Base-by-base conservation (phyloP, 2,888 invertebrate genomes). In the Thereva unica region DNA sequence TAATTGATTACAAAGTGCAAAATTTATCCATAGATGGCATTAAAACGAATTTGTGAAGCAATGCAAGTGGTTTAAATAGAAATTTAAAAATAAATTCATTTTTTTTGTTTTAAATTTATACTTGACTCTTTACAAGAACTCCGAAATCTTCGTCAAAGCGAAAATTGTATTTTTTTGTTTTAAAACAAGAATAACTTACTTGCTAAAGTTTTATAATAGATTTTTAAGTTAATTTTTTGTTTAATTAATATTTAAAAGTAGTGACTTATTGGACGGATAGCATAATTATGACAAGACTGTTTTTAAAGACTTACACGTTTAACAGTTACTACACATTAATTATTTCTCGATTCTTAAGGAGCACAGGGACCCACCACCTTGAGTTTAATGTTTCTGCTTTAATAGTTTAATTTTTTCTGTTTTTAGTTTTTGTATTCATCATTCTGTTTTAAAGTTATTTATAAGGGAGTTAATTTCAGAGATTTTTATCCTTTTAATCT, bases 201-300 rank as follows among this genome's bases (percentile, higher is more conserved):
- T 23, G 2, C 23, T 23, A 23, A 23, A 23, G 23, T 23, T 23
- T 23, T 23, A 23, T 23, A 23, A 23, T 23, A 23, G 2, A 23
- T 23, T 23, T n/a, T 23, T 49, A 45, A 38, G 54, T 64, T 70
- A 68, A 69, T 61, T 66, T 49, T 56, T 68, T 69, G 67, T 70
- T 66, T 55, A 66, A 64, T 66, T 67, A 69, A 63, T 55, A 70
- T 67, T 69, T 71, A 72, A 70, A 70, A 42, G 47, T 69, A 69
- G 61, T 69, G 67, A 69, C 67, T 67, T 65, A 69, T 45, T 66
- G 54, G 59, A 65, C 71, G 70, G 70, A 71, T 73, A 71, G 71
- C 71, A 71, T 69, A 70, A 67, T 67, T 70, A 71, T 73, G 72
- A 73, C 72, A 73, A 73, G 72, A 73, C 70, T 72, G 71, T 64